These are phyloP conservation scores for Hipparchia sbordonii DNA, from an alignment of 2,888 invertebrate species.

Conservation along the genomic window DNA sequence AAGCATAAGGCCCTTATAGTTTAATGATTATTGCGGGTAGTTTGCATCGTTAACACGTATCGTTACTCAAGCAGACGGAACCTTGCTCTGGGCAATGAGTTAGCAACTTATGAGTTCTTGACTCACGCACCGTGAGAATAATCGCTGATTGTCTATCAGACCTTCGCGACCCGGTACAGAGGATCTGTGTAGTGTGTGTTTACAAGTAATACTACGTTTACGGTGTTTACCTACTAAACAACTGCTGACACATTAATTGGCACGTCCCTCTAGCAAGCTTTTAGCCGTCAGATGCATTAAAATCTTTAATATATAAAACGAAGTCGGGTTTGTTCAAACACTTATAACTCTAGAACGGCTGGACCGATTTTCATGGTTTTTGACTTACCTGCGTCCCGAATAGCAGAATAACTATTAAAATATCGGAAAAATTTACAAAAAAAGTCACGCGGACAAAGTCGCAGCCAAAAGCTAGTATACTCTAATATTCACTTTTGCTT, in stretches of 20 bases:
- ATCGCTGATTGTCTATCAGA: conserved; percentile 45
- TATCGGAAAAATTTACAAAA: too few species aligned
- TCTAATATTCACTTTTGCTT: too few species aligned
- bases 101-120: conserved; percentile 46
- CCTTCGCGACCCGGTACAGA: conserved; percentile 36
- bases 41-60: conserved; percentile 68
- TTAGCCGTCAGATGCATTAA: too few species aligned
- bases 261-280: conserved; percentile 2
- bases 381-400: too few species aligned
- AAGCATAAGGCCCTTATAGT: conserved; percentile 58
- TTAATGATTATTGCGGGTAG: conserved; percentile 29
- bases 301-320: too few species aligned
- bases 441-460: too few species aligned
- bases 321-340: too few species aligned
- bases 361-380: too few species aligned
- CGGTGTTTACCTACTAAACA: neutral
- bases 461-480: too few species aligned
- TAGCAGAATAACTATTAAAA: too few species aligned
- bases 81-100: conserved; percentile 60
- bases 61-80: conserved; percentile 57
- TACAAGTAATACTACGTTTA: neutral
- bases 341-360: too few species aligned
- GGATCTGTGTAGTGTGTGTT: conserved; percentile 8
- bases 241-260: conserved; percentile 24
- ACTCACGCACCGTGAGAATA: conserved; percentile 70